Evolutionary conservation across 2,888 invertebrate genomes (phyloP).

Genomic region (Acrobasis repandana): DNA sequence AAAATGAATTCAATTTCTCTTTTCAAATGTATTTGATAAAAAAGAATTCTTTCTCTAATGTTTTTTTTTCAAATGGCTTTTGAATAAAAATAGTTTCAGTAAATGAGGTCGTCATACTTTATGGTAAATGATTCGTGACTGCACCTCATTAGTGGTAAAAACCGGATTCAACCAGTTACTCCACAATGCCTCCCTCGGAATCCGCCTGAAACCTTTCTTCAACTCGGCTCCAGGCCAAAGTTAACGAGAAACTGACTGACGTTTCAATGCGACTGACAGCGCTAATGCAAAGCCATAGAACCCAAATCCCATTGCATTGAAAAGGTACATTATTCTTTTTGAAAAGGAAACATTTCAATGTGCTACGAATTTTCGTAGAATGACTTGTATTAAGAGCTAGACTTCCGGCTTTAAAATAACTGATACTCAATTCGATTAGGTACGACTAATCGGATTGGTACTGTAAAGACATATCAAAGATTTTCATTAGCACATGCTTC

Average conservation of each 20-base stretch:
- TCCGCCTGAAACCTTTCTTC: conserved; percentile 57
- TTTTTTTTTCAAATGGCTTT: conserved; percentile 1
- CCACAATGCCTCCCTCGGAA: conserved; percentile 61
- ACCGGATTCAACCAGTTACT: conserved; percentile 60
- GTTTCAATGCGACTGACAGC: conserved; percentile 35
- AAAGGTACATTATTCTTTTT: conserved; percentile 2
- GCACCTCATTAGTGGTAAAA: conserved; percentile 65
- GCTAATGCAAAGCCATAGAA: conserved; percentile 35
- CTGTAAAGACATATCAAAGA: too few relatives aligned
- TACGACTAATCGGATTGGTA: too few relatives aligned
- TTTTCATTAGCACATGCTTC: too few relatives aligned
- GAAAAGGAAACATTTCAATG: conserved; percentile 1
- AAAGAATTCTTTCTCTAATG: background rate
- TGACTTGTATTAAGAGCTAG: conserved; percentile 8
- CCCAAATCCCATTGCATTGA: conserved; percentile 32
- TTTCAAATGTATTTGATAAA: background rate
- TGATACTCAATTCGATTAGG: too few relatives aligned
- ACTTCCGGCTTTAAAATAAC: too few relatives aligned
- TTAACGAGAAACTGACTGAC: conserved; percentile 59
- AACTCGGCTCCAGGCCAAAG: conserved; percentile 42
- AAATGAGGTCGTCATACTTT: conserved; percentile 13
- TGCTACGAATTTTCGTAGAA: conserved; percentile 9
- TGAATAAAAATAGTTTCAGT: conserved; percentile 11
- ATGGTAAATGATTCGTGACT: conserved; percentile 52
- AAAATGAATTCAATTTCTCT: too few relatives aligned